phyloP scores from a whole-genome alignment of 1,140 invertebrate genomes.

The Drosophila repletoides region DNA sequence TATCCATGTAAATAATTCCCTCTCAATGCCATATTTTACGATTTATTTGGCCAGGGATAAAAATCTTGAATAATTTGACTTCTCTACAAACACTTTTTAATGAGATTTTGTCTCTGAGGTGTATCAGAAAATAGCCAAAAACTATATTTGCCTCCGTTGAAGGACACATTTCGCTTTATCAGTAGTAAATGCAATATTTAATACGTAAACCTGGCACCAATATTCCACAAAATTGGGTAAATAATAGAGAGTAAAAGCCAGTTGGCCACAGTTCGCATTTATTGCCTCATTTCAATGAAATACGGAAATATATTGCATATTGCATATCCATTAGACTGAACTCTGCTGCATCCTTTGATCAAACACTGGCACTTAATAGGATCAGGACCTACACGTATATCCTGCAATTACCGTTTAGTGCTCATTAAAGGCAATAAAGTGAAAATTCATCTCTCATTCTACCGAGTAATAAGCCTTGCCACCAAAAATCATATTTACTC shows the following conservation, averaged over 20 bases:
- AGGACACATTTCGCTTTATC: constrained; percentile 15
- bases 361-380: too few species aligned
- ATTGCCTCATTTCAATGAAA: neutral
- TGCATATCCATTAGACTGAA: neutral
- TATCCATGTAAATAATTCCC: neutral
- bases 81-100: constrained; percentile 20
- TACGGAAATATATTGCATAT: neutral
- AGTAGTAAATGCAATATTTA: constrained; percentile 20
- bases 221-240: constrained; percentile 2
- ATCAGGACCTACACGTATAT: neutral
- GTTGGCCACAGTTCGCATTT: too few species aligned
- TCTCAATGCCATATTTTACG: constrained; percentile 29
- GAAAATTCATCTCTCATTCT: too few species aligned
- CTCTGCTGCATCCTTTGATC: neutral
- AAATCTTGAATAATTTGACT: constrained; percentile 24
- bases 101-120: constrained; percentile 29
- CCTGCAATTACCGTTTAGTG: constrained; percentile 2
- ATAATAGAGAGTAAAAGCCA: constrained; percentile 1
- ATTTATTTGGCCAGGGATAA: constrained; percentile 17
- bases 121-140: constrained; percentile 1
- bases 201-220: constrained; percentile 26
- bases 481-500: neutral
- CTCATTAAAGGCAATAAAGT: too few species aligned
- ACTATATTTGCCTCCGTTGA: constrained; percentile 12
- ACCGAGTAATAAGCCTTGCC: too few species aligned